Base-by-base conservation (phyloP, 2,113 vertebrate genomes). In the Pterocles gutturalis region DNA sequence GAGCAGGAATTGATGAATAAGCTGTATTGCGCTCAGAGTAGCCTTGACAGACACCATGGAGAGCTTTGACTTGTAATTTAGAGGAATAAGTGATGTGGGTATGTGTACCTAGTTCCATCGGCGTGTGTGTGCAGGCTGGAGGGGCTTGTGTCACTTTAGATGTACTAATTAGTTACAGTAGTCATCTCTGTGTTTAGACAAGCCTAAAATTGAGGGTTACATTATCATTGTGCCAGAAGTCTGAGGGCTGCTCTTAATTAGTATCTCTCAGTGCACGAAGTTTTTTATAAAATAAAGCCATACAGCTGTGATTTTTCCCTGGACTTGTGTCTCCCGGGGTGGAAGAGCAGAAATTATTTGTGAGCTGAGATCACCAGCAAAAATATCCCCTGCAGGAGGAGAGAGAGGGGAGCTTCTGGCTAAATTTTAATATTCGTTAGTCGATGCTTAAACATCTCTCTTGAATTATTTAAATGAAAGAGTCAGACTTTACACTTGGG, bases 401-500 rank as follows among this genome's bases (percentile, higher is more conserved):
- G 31, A 76, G 80, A 92, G 57, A 76, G 21, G 53, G 49, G 19
- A 94, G 51, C 90, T 95, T 73, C 89, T 89, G 73, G 62, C 79
- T 75, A 11, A 87, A 54, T 96, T 97, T 95, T 93, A 85, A 64
- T 93, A 95, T 83, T 84, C 13, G 16, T 91, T 76, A 93, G 76
- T 65, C 1, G 1, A 80, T 77, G 62, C 84, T 93, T 83, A 91
- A 93, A 87, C 38, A 69, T 71, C 69, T 90, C 61, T 71, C 7
- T 49, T 95, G 53, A 93, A 87, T 96, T 91, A 82, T 93, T 90
- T 79, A 86, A 85, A 81, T 75, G 11, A 43, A 87, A 76, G 64
- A 83, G 55, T 48, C 70, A 93, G 49, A 51, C 66, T 87, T 93
- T 87, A 55, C 83, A 76, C 43, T 45, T 94, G 88, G 58, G 70